These are phyloP conservation scores for Drosophila picticornis DNA, from an alignment of 2,888 invertebrate genomes.

Conservation along the genomic window DNA sequence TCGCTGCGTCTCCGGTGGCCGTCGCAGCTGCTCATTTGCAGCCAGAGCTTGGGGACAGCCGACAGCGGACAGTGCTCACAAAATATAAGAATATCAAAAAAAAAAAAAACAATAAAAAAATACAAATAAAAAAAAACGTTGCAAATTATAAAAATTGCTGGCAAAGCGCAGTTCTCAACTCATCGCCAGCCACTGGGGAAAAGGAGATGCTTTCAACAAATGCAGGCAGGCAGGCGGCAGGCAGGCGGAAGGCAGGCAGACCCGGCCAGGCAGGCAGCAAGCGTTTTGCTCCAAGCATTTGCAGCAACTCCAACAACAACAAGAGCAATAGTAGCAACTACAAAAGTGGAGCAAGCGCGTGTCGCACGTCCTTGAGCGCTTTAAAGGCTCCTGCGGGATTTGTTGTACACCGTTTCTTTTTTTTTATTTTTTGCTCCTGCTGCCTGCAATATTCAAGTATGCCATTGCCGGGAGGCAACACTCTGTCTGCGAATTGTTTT, in stretches of 20 bases:
- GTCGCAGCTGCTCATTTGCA: slow-evolving; percentile 73
- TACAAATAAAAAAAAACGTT: slow-evolving; percentile 42
- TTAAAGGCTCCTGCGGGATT: slow-evolving; percentile 66
- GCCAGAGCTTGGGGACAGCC: slow-evolving; percentile 56
- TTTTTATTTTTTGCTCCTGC: neutral
- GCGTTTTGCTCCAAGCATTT: slow-evolving; percentile 61
- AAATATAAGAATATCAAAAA: slow-evolving; percentile 19
- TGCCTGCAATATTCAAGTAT: slow-evolving; percentile 65
- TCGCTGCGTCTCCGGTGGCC: slow-evolving; percentile 59
- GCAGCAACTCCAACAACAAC: slow-evolving; percentile 10
- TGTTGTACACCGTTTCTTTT: slow-evolving; percentile 24
- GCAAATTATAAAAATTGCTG: slow-evolving; percentile 81
- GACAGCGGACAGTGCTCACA: slow-evolving; percentile 38
- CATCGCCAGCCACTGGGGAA: slow-evolving; percentile 47
- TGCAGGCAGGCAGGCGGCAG: slow-evolving; percentile 6
- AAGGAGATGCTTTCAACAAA: slow-evolving; percentile 41
- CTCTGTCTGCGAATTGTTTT: slow-evolving; percentile 45
- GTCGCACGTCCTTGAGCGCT: slow-evolving; percentile 73
- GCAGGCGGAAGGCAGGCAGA: too few relatives aligned
- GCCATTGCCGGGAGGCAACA: slow-evolving; percentile 39
- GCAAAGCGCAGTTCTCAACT: slow-evolving; percentile 72
- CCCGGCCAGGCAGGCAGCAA: slow-evolving; percentile 3
- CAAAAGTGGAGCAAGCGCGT: slow-evolving; percentile 13
- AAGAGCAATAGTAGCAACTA: neutral
- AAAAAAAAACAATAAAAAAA: slow-evolving; percentile 33